Evolutionary conservation across 2,888 invertebrate species (phyloP).

Genomic region (Nezara viridula): DNA sequence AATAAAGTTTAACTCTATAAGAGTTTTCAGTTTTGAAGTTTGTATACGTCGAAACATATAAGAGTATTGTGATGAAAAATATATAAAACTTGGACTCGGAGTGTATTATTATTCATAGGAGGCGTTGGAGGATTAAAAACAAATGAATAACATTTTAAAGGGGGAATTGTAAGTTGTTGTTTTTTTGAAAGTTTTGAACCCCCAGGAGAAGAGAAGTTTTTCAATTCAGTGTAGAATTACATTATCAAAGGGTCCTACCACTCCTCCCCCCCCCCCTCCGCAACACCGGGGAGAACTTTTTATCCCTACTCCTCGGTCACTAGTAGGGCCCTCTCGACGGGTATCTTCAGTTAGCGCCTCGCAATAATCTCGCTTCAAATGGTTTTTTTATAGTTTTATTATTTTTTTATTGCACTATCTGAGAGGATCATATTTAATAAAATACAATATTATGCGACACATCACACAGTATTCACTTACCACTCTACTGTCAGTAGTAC

Average conservation of each 20-base stretch:
- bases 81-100: not conserved
- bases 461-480: too few species aligned
- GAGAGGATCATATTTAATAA: too few species aligned
- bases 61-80: too few species aligned
- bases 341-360: not conserved
- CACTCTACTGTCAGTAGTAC: too few species aligned
- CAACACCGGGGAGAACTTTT: not conserved
- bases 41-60: too few species aligned
- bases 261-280: not conserved
- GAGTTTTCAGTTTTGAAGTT: too few species aligned
- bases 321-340: not conserved
- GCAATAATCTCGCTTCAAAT: not conserved
- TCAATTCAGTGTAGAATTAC: conserved; percentile 46
- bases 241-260: not conserved
- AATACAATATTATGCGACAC: too few species aligned
- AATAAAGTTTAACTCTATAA: too few species aligned
- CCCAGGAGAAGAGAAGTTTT: conserved; percentile 33
- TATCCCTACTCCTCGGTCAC: not conserved
- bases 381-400: not conserved
- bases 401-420: too few species aligned
- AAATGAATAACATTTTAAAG: conserved; percentile 39
- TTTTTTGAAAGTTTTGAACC: not conserved
- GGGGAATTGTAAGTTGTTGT: not conserved
- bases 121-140: conserved; percentile 5
- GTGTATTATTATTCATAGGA: not conserved